A percentile compares a stretch with the other conserved stretches of the same genome.
phyloP scores from a whole-genome alignment of 2,888 invertebrate genomes.

The Elegia similella region DNA sequence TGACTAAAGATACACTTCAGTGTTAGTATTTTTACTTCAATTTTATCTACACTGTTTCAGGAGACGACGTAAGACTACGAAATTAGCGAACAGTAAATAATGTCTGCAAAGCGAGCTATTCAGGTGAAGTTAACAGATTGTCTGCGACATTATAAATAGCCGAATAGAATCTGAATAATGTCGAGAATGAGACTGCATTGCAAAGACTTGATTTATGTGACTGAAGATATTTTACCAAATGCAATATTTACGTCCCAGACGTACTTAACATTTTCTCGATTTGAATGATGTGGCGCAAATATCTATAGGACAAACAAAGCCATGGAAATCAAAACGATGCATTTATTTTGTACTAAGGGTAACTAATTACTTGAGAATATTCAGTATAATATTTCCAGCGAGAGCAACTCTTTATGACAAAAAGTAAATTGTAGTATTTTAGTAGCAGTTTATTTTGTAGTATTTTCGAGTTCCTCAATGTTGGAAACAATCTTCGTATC shows the following conservation, averaged over 20 bases:
- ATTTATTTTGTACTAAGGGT: no score
- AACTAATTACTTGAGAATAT: no score
- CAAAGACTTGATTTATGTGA: conserved; percentile 2
- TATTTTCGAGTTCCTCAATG: no score
- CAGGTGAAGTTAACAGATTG: conserved; percentile 2
- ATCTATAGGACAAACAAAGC: background rate
- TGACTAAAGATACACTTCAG: no score
- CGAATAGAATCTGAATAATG: conserved; percentile 9
- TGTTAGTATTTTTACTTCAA: conserved; percentile 43
- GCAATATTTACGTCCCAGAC: background rate
- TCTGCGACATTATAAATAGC: conserved; percentile 8
- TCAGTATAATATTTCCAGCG: no score
- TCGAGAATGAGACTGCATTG: background rate
- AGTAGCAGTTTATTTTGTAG: no score
- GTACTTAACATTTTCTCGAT: background rate
- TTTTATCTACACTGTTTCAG: conserved; percentile 35
- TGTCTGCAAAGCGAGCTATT: conserved; percentile 26
- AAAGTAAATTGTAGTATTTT: no score
- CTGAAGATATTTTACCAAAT: conserved; percentile 1
- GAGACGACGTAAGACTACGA: conserved; percentile 29
- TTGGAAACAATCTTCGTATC: no score
- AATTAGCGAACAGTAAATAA: conserved; percentile 43
- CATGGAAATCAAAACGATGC: background rate
- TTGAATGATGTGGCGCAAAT: background rate
- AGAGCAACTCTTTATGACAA: no score